Evolutionary conservation across 2,113 vertebrate species (phyloP), one percentile per base, ranked within the genome.

Genomic region (Lasiurus borealis): DNA sequence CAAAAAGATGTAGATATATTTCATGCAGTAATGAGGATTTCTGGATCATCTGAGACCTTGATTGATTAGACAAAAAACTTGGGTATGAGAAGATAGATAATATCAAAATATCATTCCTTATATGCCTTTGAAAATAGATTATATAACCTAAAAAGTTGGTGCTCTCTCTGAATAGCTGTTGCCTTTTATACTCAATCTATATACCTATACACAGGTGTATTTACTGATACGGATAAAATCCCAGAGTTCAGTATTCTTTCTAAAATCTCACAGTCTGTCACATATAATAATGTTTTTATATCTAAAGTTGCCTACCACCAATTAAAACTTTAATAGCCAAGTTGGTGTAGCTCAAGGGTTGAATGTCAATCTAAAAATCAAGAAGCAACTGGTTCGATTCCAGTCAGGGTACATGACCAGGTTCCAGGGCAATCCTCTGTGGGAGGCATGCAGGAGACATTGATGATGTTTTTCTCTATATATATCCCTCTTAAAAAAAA

Each of bases 101-200:
- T 77, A 88, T 57, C 77, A 76, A 96, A 95, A 69, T 77, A 87
- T 52, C 44, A 86, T 29, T 97, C 6, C 36, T 40, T 69, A 82
- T 15, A 78, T 31, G 94, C 12, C 46, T 90, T 8, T 83, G 31
- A 84, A 94, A 96, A 78, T 11, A 83, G 29, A 77, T 46, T 92
- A 54, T 23, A 31, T 34, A 25, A 84, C 50, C 59, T 89, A 87
- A 27, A 48, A 10, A 94, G 34, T 14, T 29, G 36, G 48, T 84
- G 13, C 44, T 86, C 34, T 72, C 31, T 75, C 76, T 91, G 36
- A 92, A 92, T 1, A 90, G 40, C 52, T 93, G 23, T 21, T 88
- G 36, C 34, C 21, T 90, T 85, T 87, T 80, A 84, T 52, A 94
- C 81, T 78, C 29, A 91, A 90, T 68, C 14, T 64, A 71, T 34